A percentile compares a stretch with the other conserved stretches of the same genome.
Evolutionary conservation across 2,888 invertebrate genomes (phyloP).

Genomic region (Busseola fusca): DNA sequence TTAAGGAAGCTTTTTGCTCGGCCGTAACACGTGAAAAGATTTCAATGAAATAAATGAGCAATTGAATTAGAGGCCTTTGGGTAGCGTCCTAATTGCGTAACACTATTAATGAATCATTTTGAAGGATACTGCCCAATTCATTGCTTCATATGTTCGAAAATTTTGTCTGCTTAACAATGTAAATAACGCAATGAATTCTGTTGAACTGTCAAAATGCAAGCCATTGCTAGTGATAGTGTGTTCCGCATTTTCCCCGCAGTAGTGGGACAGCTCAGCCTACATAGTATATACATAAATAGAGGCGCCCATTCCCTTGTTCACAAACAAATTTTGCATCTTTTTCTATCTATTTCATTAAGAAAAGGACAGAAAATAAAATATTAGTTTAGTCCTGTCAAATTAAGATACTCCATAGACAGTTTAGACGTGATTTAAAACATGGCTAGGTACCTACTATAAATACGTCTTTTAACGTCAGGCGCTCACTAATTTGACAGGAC

Average conservation of each 20-base stretch:
- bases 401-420: no score
- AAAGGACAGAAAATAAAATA: no score
- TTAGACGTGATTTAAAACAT: no score
- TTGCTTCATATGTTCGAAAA: not conserved
- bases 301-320: no score
- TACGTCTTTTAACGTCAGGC: no score
- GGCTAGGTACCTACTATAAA: no score
- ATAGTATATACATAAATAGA: not conserved
- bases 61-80: not conserved
- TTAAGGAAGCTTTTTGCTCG: not conserved
- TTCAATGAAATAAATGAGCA: not conserved
- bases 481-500: no score
- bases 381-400: no score
- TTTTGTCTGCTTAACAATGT: not conserved
- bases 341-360: no score
- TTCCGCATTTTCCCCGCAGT: not conserved
- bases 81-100: not conserved
- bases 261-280: not conserved
- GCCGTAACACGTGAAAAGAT: not conserved
- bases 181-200: no score
- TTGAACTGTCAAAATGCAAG: no score
- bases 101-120: not conserved
- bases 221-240: not conserved
- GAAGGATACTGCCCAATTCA: not conserved
- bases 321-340: no score